Evolutionary conservation across 2,888 invertebrate genomes (phyloP), one percentile per base, ranked within the genome.

Genomic region (Selenia dentaria): DNA sequence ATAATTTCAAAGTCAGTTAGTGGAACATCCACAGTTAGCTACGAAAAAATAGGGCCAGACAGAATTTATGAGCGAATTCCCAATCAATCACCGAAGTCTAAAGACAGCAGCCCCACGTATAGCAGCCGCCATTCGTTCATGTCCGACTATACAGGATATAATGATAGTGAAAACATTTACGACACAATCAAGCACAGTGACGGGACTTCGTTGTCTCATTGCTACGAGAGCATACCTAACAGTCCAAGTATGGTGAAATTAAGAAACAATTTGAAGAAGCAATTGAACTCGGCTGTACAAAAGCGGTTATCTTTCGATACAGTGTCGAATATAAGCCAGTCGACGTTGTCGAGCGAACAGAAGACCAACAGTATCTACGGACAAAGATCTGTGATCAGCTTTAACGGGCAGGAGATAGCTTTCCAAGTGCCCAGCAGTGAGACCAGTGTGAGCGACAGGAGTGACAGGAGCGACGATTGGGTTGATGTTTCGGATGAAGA

Each of bases 381-480:
- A 0, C 91, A 92, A 57, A 74, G 91, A 40, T 91, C 91, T 11
- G 84, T 91, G 44, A 70, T 88, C 34, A 90, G 87, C 59, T 91
- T 82, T 66, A 89, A 85, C 37, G 89, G 89, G 0, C 90, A 91
- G 44, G 91, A 91, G 68, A 83, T 90, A 29, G 84, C 87, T 5
- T 89, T 89, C 57, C 91, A 87, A 59, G 91, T 91, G 16, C 91
- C 92, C 5, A 90, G 91, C 54, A 92, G 92, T 58, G 92, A 92
- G 63, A 83, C 91, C 14, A 93, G 93, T 62, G 89, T 87, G 34
- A 93, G 92, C 59, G 93, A 93, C 58, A 79, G 92, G 3, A 93
- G 92, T 56, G 93, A 93, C 59, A 82, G 92, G 10, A 93, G 93
- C 53, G 94, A 94, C 52, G 94, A 94, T 61, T 94, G 94, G 94